These are phyloP conservation scores for Erebia aethiops DNA, from an alignment of 2,888 invertebrate genomes.

Conservation along the genomic window DNA sequence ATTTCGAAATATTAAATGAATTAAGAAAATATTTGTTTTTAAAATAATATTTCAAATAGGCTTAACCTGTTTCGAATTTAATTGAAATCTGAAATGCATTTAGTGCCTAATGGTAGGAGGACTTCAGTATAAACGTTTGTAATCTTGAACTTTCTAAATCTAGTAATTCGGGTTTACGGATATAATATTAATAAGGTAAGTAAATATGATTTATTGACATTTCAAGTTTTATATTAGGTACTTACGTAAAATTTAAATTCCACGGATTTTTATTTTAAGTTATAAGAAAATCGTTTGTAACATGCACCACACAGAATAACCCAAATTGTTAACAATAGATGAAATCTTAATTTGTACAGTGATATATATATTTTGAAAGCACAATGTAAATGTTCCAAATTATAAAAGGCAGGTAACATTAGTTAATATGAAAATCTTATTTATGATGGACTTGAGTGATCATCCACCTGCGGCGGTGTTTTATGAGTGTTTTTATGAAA, in stretches of 20 bases:
- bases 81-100: too few species aligned
- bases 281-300: slow-evolving; percentile 18
- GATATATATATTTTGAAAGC: slow-evolving; percentile 72
- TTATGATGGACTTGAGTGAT: slow-evolving; percentile 56
- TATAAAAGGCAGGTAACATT: slow-evolving; percentile 68
- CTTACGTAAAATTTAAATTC: background rate
- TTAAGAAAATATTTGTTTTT: too few species aligned
- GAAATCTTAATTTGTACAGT: slow-evolving; percentile 71
- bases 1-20: too few species aligned
- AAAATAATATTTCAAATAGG: too few species aligned
- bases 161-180: too few species aligned
- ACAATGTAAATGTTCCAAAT: slow-evolving; percentile 71
- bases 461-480: slow-evolving; percentile 35
- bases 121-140: too few species aligned
- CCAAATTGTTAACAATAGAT: slow-evolving; percentile 68
- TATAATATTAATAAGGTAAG: too few species aligned
- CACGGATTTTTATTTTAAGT: background rate
- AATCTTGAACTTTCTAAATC: too few species aligned
- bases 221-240: too few species aligned
- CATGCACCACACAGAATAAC: slow-evolving; percentile 51
- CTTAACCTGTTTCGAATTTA: too few species aligned
- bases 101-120: too few species aligned
- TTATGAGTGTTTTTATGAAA: slow-evolving; percentile 16
- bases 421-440: slow-evolving; percentile 71
- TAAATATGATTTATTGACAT: too few species aligned